These are phyloP conservation scores for Dryobates pubescens DNA, from an alignment of 2,797 vertebrate species.

Conservation along the genomic window DNA sequence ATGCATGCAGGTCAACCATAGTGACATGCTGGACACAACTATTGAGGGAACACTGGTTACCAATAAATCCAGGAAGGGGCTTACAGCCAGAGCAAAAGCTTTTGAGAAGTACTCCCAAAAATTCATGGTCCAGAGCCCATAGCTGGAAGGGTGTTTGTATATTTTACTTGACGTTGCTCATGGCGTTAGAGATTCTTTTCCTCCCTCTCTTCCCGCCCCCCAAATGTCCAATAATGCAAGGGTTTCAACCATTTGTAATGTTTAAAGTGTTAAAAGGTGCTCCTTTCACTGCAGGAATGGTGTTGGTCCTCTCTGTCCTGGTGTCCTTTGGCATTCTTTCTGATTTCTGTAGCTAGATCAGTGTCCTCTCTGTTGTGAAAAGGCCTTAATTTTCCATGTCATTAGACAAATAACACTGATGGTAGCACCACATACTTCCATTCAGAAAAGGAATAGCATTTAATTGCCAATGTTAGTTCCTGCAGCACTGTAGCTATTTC, in stretches of 20 bases:
- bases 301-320: not conserved
- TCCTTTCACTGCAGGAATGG: not conserved
- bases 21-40: not conserved
- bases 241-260: not conserved
- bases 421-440: not conserved
- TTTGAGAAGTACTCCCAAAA: not conserved
- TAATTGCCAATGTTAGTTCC: not conserved
- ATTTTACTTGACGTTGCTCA: fast-evolving
- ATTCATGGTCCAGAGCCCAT: fast-evolving
- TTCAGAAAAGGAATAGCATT: not conserved
- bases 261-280: not conserved
- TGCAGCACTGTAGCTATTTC: not conserved
- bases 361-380: not conserved
- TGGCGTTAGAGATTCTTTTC: not conserved
- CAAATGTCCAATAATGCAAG: not conserved
- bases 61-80: not conserved
- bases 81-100: not conserved
- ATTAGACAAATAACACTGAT: not conserved
- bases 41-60: not conserved
- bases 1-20: fast-evolving
- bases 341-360: not conserved
- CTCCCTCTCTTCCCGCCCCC: not conserved
- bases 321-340: not conserved
- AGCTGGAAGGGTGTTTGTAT: not conserved
- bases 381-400: conserved; percentile 59